These are phyloP conservation scores for Leptinotarsa haldemani DNA, from an alignment of 2,888 invertebrate genomes.

Conservation along the genomic window DNA sequence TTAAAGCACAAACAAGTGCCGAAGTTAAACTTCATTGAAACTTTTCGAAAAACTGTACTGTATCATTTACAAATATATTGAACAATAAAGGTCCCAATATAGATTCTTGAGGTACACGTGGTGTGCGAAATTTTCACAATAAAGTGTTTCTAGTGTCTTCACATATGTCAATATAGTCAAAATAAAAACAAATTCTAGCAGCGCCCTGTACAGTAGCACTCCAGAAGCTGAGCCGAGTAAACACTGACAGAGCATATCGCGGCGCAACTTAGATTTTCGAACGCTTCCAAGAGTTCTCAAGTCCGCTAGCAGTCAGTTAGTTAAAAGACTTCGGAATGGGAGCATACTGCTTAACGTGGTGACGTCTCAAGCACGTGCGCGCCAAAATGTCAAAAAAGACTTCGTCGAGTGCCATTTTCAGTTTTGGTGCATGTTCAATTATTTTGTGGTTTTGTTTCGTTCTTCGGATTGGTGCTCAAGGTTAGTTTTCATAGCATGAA, in stretches of 20 bases:
- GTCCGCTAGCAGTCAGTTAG: conserved; percentile 33
- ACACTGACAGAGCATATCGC: conserved; percentile 20
- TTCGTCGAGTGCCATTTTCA: conserved; percentile 44
- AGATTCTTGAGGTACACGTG: too few relatives aligned
- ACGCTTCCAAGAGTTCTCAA: conserved; percentile 7
- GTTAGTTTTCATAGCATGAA: conserved; percentile 33
- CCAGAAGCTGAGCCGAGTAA: conserved; percentile 11
- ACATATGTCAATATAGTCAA: too few relatives aligned
- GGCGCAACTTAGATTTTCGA: conserved; percentile 15
- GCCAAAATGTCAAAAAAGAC: conserved; percentile 45
- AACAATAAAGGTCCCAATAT: too few relatives aligned
- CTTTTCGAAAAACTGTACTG: too few relatives aligned
- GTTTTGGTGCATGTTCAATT: conserved; percentile 39
- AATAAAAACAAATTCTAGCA: background rate
- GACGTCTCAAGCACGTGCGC: conserved; percentile 46
- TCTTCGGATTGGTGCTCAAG: conserved; percentile 48
- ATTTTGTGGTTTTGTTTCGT: conserved; percentile 32
- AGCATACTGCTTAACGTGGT: conserved; percentile 36
- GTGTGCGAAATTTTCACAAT: too few relatives aligned
- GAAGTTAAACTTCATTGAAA: too few relatives aligned
- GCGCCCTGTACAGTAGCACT: conserved; percentile 26
- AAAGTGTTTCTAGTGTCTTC: too few relatives aligned
- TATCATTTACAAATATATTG: too few relatives aligned
- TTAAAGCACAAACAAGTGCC: too few relatives aligned
- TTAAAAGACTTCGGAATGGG: conserved; percentile 42